phyloP scores from a whole-genome alignment of 2,797 vertebrate species.

The Apogon talboti region DNA sequence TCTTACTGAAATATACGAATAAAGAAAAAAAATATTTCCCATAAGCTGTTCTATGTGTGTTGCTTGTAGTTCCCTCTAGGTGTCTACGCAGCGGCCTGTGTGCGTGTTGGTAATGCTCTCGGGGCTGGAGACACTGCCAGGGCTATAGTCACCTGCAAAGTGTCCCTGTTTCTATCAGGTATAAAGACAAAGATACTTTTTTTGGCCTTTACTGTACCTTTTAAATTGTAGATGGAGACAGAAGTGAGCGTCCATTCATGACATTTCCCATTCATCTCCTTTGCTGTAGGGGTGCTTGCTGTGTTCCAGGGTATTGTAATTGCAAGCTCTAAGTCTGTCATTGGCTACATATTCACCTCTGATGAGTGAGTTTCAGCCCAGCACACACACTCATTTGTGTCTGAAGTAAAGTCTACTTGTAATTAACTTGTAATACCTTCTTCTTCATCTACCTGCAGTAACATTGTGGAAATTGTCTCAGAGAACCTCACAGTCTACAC shows the following conservation, averaged over 20 bases:
- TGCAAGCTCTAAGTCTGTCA: slow-evolving; percentile 65
- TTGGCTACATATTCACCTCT: slow-evolving; percentile 88
- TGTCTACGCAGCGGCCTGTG: slow-evolving; percentile 85
- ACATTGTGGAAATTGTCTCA: slow-evolving; percentile 85
- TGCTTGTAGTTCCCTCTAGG: slow-evolving; percentile 87
- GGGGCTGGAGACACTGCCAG: slow-evolving; percentile 86
- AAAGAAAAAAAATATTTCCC: background rate
- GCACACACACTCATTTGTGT: slow-evolving; percentile 19
- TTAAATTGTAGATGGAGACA: no score
- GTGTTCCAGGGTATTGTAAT: slow-evolving; percentile 75
- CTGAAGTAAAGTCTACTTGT: background rate
- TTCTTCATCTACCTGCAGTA: slow-evolving; percentile 72
- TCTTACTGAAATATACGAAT: background rate
- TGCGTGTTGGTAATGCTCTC: slow-evolving; percentile 93
- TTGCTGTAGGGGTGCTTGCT: slow-evolving; percentile 69
- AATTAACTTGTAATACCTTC: slow-evolving; percentile 18
- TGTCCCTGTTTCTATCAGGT: slow-evolving; percentile 86
- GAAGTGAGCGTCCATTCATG: no score
- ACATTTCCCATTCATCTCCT: slow-evolving; percentile 2
- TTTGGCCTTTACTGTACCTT: background rate
- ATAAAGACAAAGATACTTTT: slow-evolving; percentile 24
- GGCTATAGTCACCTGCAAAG: slow-evolving; percentile 85
- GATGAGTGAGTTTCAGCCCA: slow-evolving; percentile 86
- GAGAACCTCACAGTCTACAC: slow-evolving; percentile 79
- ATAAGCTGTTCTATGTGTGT: background rate